phyloP scores from a whole-genome alignment of 2,888 invertebrate species.

The Ennomos quercinarius region DNA sequence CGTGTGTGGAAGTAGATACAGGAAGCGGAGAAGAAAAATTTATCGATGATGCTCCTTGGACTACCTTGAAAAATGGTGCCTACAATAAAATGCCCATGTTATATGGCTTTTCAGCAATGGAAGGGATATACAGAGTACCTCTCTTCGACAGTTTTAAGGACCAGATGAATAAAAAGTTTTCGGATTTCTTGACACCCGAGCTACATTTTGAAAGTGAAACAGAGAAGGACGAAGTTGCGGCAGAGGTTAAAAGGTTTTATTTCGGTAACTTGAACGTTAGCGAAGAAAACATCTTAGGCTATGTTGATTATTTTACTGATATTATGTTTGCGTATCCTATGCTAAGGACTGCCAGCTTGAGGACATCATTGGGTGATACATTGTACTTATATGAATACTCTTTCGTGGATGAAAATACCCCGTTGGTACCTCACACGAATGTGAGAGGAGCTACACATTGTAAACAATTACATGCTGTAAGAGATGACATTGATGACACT shows the following conservation, averaged over 20 bases:
- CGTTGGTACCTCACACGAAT: constrained; percentile 6
- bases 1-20: not conserved
- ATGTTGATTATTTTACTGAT: constrained; percentile 23
- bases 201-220: not conserved
- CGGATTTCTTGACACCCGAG: not conserved
- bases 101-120: constrained; percentile 13
- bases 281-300: constrained; percentile 8
- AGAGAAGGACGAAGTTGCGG: constrained; percentile 17
- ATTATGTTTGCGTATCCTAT: constrained; percentile 14
- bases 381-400: constrained; percentile 20
- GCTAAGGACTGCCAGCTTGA: constrained; percentile 5
- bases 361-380: not conserved
- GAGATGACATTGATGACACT: not conserved
- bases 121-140: too few species aligned
- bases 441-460: constrained; percentile 10
- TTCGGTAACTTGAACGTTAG: constrained; percentile 14
- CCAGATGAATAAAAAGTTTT: too few species aligned
- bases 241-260: constrained; percentile 20
- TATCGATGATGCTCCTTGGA: not conserved
- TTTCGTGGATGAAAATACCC: constrained; percentile 12
- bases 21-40: constrained; percentile 3
- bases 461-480: not conserved
- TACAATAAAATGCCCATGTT: constrained; percentile 35
- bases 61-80: constrained; percentile 10
- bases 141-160: too few species aligned